Conservation (phyloP, 2,113 vertebrate species). For the Ammodramus savannarum region DNA sequence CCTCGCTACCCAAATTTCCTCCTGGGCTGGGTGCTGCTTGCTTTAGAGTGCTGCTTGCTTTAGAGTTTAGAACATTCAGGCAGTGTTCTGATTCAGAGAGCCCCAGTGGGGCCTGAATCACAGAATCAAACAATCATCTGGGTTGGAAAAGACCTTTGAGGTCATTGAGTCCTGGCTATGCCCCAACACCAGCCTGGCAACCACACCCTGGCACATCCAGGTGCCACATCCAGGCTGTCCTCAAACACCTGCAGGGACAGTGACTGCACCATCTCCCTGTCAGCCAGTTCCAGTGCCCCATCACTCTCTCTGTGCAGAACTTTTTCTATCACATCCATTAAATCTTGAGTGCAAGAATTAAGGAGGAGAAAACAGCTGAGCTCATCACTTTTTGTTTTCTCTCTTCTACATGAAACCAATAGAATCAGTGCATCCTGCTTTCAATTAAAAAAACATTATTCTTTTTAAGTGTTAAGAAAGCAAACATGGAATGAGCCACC, state of each 20-base stretch:
- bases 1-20: constrained; percentile 38
- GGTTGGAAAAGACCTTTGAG: neutral
- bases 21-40: neutral
- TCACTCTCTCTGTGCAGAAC: neutral
- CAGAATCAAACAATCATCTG: neutral
- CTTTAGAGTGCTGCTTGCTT: neutral
- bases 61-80: neutral
- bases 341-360: neutral
- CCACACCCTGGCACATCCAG: neutral
- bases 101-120: neutral
- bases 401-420: constrained; percentile 4
- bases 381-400: neutral
- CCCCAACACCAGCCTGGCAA: neutral
- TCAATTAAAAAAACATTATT: constrained; percentile 32
- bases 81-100: neutral
- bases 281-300: neutral
- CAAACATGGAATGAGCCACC: neutral
- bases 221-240: neutral
- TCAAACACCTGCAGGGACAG: neutral
- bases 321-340: fast-evolving
- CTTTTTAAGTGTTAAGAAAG: constrained; percentile 52
- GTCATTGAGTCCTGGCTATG: neutral
- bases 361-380: neutral
- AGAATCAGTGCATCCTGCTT: constrained; percentile 42
- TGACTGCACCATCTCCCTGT: neutral